Evolutionary conservation across 2,113 vertebrate genomes (phyloP).

Genomic region (Taurulus bubalis): DNA sequence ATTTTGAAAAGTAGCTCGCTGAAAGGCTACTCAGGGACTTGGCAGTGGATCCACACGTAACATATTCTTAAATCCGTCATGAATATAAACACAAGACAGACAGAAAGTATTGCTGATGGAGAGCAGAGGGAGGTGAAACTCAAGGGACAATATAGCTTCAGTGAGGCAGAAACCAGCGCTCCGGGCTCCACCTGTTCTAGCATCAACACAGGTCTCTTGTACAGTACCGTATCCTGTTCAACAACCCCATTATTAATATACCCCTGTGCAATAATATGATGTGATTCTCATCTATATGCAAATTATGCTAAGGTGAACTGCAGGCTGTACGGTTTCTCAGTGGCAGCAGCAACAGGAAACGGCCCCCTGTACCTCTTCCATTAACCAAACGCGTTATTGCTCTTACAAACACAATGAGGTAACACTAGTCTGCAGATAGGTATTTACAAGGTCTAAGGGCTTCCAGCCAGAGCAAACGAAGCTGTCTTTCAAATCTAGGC

Average conservation of each 20-base stretch:
- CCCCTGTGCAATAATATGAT: constrained; percentile 50
- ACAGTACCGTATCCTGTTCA: constrained; percentile 48
- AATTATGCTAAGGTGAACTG: constrained; percentile 62
- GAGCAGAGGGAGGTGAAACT: constrained; percentile 1
- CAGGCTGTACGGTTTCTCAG: constrained; percentile 16
- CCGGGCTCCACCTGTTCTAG: constrained; percentile 27
- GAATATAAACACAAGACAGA: constrained; percentile 13
- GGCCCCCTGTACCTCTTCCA: constrained; percentile 35
- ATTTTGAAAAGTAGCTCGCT: constrained; percentile 26
- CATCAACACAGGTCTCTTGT: constrained; percentile 24
- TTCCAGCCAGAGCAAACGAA: constrained; percentile 52
- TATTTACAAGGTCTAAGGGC: constrained; percentile 62
- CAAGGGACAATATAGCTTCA: neutral
- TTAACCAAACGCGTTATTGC: constrained; percentile 51
- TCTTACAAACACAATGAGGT: constrained; percentile 53
- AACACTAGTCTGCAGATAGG: constrained; percentile 41
- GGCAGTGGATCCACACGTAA: neutral
- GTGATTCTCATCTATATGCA: constrained; percentile 71
- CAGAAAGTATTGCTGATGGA: neutral
- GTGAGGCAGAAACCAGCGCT: constrained; percentile 10
- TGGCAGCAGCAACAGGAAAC: constrained; percentile 38
- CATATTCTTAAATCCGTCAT: neutral
- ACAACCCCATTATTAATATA: constrained; percentile 59
- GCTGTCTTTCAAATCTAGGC: constrained; percentile 78
- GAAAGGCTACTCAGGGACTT: neutral